Conservation (phyloP, 30 jellyfish, hydroid and myxozoan species). For the Nemopilema nomurai region DNA sequence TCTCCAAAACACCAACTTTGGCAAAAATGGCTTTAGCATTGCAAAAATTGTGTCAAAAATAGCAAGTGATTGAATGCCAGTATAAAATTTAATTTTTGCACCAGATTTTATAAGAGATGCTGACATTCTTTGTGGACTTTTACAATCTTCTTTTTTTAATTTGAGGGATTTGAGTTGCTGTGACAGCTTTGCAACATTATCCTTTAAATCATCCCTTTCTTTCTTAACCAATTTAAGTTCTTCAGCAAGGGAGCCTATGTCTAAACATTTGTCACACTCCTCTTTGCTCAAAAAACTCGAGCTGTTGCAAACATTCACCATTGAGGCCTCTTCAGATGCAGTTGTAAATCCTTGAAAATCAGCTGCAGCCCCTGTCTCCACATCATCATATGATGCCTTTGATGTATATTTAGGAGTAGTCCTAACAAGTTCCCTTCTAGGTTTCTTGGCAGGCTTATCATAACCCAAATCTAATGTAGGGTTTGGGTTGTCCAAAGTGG, state of each 20-base stretch:
- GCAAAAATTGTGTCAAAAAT: constrained; percentile 1
- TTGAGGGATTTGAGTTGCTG: constrained; percentile 1
- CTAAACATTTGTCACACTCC: neutral
- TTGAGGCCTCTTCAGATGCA: neutral
- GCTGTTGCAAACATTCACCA: neutral
- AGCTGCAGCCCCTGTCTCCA: neutral
- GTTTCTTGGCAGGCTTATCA: constrained; percentile 16
- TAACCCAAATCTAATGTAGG: constrained; percentile 47
- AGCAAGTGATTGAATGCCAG: constrained; percentile 38
- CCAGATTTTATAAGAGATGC: constrained; percentile 14
- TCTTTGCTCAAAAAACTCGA: neutral
- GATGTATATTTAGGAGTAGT: neutral
- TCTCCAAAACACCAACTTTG: neutral
- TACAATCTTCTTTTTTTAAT: neutral
- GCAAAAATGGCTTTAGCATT: constrained; percentile 1
- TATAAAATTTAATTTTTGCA: constrained; percentile 7
- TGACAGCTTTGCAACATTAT: constrained; percentile 10
- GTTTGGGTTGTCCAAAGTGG: constrained; percentile 46
- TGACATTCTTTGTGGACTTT: constrained; percentile 16
- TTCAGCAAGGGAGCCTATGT: neutral
- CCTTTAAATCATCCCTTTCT: constrained; percentile 14
- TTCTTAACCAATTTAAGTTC: constrained; percentile 9
- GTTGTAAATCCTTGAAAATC: neutral
- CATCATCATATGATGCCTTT: neutral
- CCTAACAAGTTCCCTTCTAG: constrained; percentile 28